Evolutionary conservation across 2,797 vertebrate species (phyloP).

Genomic region (Notamacropus eugenii): DNA sequence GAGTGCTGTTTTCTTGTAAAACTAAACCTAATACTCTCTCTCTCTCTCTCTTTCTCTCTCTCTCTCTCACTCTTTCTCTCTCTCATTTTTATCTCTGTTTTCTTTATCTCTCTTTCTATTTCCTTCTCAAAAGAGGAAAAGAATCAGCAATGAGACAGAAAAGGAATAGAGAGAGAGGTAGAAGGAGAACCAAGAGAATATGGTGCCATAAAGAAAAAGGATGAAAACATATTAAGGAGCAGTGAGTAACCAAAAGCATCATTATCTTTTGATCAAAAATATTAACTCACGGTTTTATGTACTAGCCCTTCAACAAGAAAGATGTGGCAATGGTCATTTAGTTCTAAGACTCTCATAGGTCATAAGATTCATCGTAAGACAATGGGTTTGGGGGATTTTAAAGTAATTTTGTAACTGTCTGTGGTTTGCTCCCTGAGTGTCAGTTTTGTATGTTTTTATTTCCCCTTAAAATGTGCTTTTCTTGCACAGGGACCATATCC

Average conservation of each 20-base stretch:
- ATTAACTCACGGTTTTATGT: neutral
- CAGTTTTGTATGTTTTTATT: slow-evolving; percentile 44
- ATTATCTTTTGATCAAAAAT: neutral
- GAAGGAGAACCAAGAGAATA: neutral
- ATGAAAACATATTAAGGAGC: neutral
- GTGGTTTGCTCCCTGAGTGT: slow-evolving; percentile 43
- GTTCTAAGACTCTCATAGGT: neutral
- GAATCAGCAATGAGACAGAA: neutral
- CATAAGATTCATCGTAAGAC: neutral
- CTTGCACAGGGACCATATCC: neutral
- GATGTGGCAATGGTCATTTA: neutral
- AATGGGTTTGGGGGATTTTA: slow-evolving; percentile 5
- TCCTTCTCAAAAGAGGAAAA: neutral
- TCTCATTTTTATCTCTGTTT: neutral
- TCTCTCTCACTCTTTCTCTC: too few relatives aligned
- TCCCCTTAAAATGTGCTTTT: slow-evolving; percentile 56
- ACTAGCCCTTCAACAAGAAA: neutral
- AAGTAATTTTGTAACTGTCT: slow-evolving; percentile 60
- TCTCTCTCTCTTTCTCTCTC: neutral
- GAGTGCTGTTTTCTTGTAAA: neutral
- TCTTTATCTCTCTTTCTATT: neutral
- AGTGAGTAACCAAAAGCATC: neutral
- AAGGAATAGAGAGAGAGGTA: neutral
- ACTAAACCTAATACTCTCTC: neutral
- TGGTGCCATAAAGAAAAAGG: neutral